Base-by-base conservation (phyloP, 2,888 invertebrate genomes). In the Brenthis hecate region DNA sequence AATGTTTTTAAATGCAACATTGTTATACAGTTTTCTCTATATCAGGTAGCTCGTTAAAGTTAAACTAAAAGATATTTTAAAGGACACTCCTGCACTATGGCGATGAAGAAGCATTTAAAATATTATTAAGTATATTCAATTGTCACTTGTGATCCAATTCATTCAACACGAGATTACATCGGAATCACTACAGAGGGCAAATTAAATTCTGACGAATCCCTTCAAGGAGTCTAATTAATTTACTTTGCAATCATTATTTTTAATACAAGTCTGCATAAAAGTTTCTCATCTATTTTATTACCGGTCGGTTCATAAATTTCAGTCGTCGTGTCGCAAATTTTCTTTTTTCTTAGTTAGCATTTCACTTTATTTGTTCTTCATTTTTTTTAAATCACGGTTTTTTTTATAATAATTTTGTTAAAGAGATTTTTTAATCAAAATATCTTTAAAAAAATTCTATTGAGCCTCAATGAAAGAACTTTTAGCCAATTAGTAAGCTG, bases 201-300 rank as follows among this genome's bases (percentile, higher is more conserved):
- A 55, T 66, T 66, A 16, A 50, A 56, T 56, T 56, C 50, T 50
- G 56, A 56, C 6, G 66, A 66, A 61, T 56, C 56, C 51, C 51
- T 36, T 23, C 51, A 56, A 66, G 23, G 13, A 54, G 8, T 16
- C 54, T 56, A 36, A 56, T 61, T 61, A 66, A 55, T 56, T 66
- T 51, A 61, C 32, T 66, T 47, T 16, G 36, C n/a, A 54, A 66
- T 53, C 8, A 58, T 51, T 64, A 23, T 51, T 47, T 48, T 3
- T 23, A 13, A 19, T 43, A 57, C 16, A 53, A 32, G 3, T 53
- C 8, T 43, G 32, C 16, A 53, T 36, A 11, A 53, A 62, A 62
- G 23, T 47, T 28, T 50, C 14, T 11, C 16, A 43, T 43, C 36
- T 43, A 2, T 43, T 43, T 43, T 43, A 43, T 43, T 43, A 11